Conservation (phyloP, 1,140 invertebrate genomes). For the Lepidostoma basale region DNA sequence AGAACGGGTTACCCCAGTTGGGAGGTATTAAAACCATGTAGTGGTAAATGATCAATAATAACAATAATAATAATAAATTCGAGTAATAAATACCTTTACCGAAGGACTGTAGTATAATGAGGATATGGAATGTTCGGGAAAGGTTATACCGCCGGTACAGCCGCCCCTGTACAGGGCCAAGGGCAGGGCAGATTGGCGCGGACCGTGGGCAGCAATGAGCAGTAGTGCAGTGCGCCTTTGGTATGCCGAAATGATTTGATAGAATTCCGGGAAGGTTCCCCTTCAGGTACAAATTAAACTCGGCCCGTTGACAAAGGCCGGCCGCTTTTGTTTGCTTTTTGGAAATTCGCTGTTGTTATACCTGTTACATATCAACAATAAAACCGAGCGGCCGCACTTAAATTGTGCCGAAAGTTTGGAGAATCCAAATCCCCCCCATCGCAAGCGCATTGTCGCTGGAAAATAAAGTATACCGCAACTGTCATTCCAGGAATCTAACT, state of each 20-base stretch:
- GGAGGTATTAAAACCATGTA: too few relatives aligned
- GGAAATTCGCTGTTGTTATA: constrained; percentile 36
- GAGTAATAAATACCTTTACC: too few relatives aligned
- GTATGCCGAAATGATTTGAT: constrained; percentile 27
- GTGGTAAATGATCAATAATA: too few relatives aligned
- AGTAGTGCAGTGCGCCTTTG: not conserved
- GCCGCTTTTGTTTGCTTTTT: constrained; percentile 39
- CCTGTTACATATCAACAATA: constrained; percentile 31
- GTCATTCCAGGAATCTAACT: constrained; percentile 10
- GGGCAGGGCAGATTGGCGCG: too few relatives aligned
- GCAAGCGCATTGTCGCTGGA: not conserved
- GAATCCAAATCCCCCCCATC: not conserved
- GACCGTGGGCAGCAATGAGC: not conserved
- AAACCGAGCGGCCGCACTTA: constrained; percentile 14
- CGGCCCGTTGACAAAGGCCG: constrained; percentile 40
- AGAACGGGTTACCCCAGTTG: too few relatives aligned
- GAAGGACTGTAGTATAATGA: too few relatives aligned
- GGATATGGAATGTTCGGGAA: too few relatives aligned
- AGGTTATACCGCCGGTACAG: too few relatives aligned
- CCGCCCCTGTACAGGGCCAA: too few relatives aligned
- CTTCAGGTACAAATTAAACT: constrained; percentile 45
- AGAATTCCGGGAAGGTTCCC: constrained; percentile 38
- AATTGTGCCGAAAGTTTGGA: constrained; percentile 12
- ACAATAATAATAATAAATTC: too few relatives aligned
- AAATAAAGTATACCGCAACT: not conserved